Percentiles rank a stretch among this genome's conserved stretches.
Conservation (phyloP, 1,140 invertebrate species). For the Zeugodacus cucurbitae region DNA sequence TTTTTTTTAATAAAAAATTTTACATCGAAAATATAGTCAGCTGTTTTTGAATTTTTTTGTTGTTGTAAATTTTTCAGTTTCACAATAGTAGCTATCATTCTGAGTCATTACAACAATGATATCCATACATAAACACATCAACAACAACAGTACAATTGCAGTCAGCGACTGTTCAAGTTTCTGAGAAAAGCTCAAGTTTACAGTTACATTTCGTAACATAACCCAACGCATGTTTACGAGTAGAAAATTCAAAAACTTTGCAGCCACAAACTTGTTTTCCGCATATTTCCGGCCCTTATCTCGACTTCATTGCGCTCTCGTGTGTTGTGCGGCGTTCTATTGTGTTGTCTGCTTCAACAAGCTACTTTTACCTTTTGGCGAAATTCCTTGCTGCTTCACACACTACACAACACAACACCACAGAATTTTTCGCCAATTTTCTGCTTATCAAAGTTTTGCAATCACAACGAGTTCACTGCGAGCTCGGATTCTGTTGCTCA, state of each 20-base stretch:
- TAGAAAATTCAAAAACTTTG: not conserved
- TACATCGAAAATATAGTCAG: too few relatives aligned
- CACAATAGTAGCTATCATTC: too few relatives aligned
- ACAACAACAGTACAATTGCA: not conserved
- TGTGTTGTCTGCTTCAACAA: not conserved
- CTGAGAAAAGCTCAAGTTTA: not conserved
- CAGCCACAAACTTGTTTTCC: not conserved
- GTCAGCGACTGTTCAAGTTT: not conserved
- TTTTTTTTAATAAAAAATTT: too few relatives aligned
- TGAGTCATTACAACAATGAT: too few relatives aligned
- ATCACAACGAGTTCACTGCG: not conserved
- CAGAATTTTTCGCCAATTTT: not conserved
- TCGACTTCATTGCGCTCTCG: not conserved
- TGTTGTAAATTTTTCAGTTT: too few relatives aligned
- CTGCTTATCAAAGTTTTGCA: not conserved
- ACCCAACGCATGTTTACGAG: not conserved
- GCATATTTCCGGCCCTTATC: not conserved
- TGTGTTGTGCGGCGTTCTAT: not conserved
- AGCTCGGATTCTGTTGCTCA: not conserved
- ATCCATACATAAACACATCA: too few relatives aligned
- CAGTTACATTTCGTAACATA: not conserved
- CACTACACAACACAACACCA: not conserved
- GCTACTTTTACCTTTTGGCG: not conserved
- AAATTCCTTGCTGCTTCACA: not conserved
- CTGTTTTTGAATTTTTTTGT: too few relatives aligned